Percentiles rank a stretch among this genome's conserved stretches.
Conservation (phyloP, 2,888 invertebrate species). For the Epistrophe grossulariae region DNA sequence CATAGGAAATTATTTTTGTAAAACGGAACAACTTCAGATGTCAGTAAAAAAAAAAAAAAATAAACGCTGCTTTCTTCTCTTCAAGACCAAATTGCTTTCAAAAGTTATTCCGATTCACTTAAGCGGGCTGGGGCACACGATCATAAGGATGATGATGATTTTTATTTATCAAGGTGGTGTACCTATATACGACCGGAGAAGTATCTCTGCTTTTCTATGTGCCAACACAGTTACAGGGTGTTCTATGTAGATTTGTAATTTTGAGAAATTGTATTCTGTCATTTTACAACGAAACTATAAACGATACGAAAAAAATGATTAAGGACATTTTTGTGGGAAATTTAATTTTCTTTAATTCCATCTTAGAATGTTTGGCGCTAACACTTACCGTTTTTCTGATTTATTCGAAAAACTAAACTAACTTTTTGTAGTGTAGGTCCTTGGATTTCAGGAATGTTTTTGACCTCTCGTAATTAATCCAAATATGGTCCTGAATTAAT, state of each 20-base stretch:
- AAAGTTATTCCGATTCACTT: slow-evolving; percentile 51
- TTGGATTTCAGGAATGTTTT: no score
- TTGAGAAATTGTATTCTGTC: background rate
- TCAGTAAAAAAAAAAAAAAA: background rate
- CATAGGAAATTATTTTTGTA: slow-evolving; percentile 45
- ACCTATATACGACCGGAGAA: background rate
- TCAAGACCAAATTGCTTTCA: slow-evolving; percentile 61
- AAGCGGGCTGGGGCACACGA: slow-evolving; percentile 1
- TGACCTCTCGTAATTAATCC: no score
- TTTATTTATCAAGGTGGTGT: background rate
- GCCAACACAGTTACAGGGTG: slow-evolving; percentile 16
- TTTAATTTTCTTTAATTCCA: background rate
- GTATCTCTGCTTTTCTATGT: background rate
- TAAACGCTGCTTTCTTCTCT: background rate
- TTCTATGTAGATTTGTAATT: background rate
- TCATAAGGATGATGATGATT: slow-evolving; percentile 36
- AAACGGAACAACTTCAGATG: slow-evolving; percentile 26
- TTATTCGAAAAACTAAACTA: background rate
- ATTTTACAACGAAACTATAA: background rate
- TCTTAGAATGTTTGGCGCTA: background rate
- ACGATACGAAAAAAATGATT: background rate
- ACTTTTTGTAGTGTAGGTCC: no score
- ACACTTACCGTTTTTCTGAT: background rate
- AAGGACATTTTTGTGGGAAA: background rate
- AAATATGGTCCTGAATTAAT: background rate